These are phyloP conservation scores for Netelia inedita DNA, from an alignment of 2,888 invertebrate species.

Conservation along the genomic window DNA sequence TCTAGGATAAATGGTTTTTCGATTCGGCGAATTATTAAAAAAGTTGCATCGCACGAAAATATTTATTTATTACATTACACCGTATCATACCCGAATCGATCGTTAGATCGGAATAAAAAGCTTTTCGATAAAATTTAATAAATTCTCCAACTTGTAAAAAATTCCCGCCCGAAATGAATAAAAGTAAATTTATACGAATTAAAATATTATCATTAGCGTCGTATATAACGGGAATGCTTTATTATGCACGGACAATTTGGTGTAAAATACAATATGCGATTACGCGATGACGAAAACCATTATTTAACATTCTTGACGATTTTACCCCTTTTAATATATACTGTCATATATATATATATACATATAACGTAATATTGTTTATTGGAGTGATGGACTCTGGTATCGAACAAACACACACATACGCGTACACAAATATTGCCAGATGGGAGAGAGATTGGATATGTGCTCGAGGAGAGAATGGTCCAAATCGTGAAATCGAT, in stretches of 20 bases:
- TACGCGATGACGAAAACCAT: neutral
- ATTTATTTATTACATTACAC: too few relatives aligned
- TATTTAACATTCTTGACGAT: neutral
- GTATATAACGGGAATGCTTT: neutral
- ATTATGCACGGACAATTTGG: neutral
- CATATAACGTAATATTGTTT: conserved; percentile 18
- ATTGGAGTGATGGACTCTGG: conserved; percentile 17
- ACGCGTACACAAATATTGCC: neutral
- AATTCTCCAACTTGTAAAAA: too few relatives aligned
- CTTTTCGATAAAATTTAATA: too few relatives aligned
- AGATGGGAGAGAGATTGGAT: conserved; percentile 51
- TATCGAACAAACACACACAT: neutral
- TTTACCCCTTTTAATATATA: neutral
- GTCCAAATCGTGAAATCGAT: conserved; percentile 59
- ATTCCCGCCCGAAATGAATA: too few relatives aligned
- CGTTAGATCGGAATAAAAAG: too few relatives aligned
- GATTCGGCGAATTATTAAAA: too few relatives aligned
- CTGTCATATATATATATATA: neutral
- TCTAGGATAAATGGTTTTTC: too few relatives aligned
- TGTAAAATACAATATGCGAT: neutral
- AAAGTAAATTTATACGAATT: too few relatives aligned
- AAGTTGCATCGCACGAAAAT: too few relatives aligned
- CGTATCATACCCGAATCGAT: too few relatives aligned
- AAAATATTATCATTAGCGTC: too few relatives aligned
- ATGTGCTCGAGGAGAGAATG: conserved; percentile 25